Evolutionary conservation across 37 sponge, comb jelly and placozoan species (phyloP), one percentile per base, ranked within the genome.

Genomic region (Cliona cf. orientalis): DNA sequence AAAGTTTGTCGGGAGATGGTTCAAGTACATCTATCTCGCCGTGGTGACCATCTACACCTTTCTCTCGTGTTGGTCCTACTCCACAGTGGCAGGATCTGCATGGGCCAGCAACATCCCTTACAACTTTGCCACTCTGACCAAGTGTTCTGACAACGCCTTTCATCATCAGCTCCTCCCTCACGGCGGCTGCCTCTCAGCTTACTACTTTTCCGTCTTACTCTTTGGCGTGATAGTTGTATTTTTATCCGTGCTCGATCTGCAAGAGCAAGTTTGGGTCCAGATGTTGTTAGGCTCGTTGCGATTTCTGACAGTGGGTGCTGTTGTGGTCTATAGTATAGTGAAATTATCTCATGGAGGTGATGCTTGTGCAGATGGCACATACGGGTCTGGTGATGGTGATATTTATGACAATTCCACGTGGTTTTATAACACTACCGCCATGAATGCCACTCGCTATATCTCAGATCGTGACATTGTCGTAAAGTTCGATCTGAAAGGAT

Each of bases 31-130:
- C 28, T 96, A 88, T 57, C 70, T 93, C 26, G 46, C 72, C 28
- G 42, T 88, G 25, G 34, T 94, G 43, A 76, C 63, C 49, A 39
- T 94, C 29, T 85, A 86, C 69, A 42, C 49, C 9, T 91, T 84
- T 34, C 68, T 91, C 25, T 69, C 80, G 1, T 2, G 23, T 12
- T 87, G 89, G 92, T 55, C 82, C 7, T 88, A 61, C 72, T 12
- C 64, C 42, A 86, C 95, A n/a, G 92, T 94, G 57, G 97, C 92
- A 25, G 97, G 93, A 0, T 85, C 92, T 28, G 89, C 97, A 4
- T 96, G 97, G 97, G 68, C 97, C 34, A 69, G 80, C 4, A 96
- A 96, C 49, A 71, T 96, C 21, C 97, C 97, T 0, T 78, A 94
- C 64, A 82, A 85, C 72, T 76, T 69, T 25, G 55, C 75, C 55